Base-by-base conservation (phyloP, 1,140 invertebrate genomes). In the Periplaneta americana region DNA sequence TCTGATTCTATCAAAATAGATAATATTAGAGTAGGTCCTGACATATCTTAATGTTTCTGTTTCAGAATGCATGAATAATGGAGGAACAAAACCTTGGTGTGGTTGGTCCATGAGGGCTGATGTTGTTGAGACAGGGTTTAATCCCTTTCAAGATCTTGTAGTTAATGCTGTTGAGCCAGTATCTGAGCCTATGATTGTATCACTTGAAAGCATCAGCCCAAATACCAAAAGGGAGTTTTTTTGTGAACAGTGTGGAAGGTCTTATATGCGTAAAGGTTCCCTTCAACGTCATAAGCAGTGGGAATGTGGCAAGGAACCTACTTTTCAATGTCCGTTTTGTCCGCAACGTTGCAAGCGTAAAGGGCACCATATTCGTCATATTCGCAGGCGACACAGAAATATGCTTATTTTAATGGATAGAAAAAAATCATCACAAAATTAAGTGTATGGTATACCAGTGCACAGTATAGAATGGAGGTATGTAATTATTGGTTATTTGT, bases 291-390 rank as follows among this genome's bases (percentile, higher is more conserved):
- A 95, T 83, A 87, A 91, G 83, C 91, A 91, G 17, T 93, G 93
- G 86, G 93, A 94, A 85, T 93, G 93, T 85, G 92, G 91, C 78
- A 91, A 93, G 36, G 91, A 92, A 82, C 93, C 93, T 22, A 90
- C 91, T 36, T 94, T 94, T 83, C 90, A 90, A 31, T 94, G 93
- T 84, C 90, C 91, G 13, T 85, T 85, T 75, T 87, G 91, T 85
- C 90, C 91, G 0, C 91, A 92, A 79, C 89, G 89, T 36, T 91
- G 90, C 84, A 92, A 92, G 83, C 88, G 91, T 32, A 92, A 92
- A 84, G 89, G 89, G 3, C 91, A 92, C 79, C 90, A 91, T 85
- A 85, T 91, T 22, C 85, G 91, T n/a, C 91, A 92, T 84, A 91
- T 92, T 48, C 87, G 89, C 57, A 87, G 91, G 3, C 91, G 91